Percentiles rank a stretch among this genome's conserved stretches.
Evolutionary conservation across 53 echinoderm and acorn worm species (phyloP).

Genomic region (Echinometra lucunter): DNA sequence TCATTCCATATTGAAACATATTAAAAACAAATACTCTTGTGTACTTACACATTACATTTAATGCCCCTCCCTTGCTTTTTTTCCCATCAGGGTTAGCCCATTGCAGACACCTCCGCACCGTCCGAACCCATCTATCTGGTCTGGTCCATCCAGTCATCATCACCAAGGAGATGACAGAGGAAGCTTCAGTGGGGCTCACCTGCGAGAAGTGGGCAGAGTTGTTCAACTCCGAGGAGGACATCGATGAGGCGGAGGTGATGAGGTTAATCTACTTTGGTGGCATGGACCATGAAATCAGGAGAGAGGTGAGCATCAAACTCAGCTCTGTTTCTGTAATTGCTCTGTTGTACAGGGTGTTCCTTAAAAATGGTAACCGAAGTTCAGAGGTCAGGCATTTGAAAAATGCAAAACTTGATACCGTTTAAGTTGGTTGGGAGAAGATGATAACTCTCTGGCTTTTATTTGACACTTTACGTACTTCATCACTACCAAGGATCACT

Average conservation of each 20-base stretch:
- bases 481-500: too few relatives aligned
- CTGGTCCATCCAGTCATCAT: constrained; percentile 91
- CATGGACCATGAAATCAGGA: constrained; percentile 90
- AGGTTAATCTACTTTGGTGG: constrained; percentile 93
- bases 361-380: too few relatives aligned
- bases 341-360: too few relatives aligned
- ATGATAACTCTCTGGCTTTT: too few relatives aligned
- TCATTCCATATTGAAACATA: too few relatives aligned
- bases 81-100: constrained; percentile 90
- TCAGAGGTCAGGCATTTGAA: too few relatives aligned
- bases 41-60: too few relatives aligned
- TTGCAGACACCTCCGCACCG: constrained; percentile 97
- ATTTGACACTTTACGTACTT: too few relatives aligned
- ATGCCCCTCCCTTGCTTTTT: neutral
- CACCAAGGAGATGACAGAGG: constrained; percentile 62
- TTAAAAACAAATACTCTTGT: too few relatives aligned
- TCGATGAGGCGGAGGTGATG: constrained; percentile 90
- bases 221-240: constrained; percentile 65
- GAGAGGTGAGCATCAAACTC: constrained; percentile 92
- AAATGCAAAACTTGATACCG: too few relatives aligned
- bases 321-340: too few relatives aligned
- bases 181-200: constrained; percentile 82
- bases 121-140: constrained; percentile 97
- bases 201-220: constrained; percentile 84
- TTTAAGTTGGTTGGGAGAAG: too few relatives aligned